A percentile compares a stretch with the other conserved stretches of the same genome.
Conservation (phyloP, 2,888 invertebrate species). For the Harpalus rubripes region DNA sequence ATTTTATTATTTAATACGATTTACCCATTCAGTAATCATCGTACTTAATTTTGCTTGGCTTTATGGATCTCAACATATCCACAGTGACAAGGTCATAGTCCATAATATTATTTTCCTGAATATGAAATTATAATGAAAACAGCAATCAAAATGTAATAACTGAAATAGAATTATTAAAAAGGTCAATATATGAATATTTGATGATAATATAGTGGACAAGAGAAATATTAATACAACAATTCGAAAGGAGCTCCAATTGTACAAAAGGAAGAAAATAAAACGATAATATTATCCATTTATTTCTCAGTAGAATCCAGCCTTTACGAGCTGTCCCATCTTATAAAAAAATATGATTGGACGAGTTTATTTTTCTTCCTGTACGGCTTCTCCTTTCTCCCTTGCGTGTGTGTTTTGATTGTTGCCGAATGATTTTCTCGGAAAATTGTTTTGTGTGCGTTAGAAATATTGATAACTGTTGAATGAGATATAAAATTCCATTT, state of each 20-base stretch:
- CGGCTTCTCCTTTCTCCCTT: background rate
- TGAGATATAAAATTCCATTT: conserved; percentile 58
- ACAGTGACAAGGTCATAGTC: no score
- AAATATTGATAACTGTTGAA: conserved; percentile 58
- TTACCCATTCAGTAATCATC: no score
- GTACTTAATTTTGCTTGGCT: no score
- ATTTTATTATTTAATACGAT: no score
- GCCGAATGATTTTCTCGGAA: conserved; percentile 52
- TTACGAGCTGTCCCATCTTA: conserved; percentile 37
- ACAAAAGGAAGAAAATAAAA: conserved; percentile 1
- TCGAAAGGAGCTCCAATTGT: background rate
- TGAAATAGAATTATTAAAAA: background rate
- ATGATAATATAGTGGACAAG: background rate
- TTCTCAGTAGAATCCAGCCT: conserved; percentile 10
- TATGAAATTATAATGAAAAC: background rate
- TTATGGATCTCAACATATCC: no score
- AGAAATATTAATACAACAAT: background rate
- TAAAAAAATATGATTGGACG: conserved; percentile 37
- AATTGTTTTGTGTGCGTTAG: conserved; percentile 45
- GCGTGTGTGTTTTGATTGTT: conserved; percentile 54
- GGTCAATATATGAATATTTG: background rate
- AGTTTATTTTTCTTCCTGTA: conserved; percentile 20
- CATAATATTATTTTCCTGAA: background rate
- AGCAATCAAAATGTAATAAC: background rate
- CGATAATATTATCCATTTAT: conserved; percentile 22